phyloP scores from a whole-genome alignment of 2,888 invertebrate genomes.

The Drosophila peninsularis region DNA sequence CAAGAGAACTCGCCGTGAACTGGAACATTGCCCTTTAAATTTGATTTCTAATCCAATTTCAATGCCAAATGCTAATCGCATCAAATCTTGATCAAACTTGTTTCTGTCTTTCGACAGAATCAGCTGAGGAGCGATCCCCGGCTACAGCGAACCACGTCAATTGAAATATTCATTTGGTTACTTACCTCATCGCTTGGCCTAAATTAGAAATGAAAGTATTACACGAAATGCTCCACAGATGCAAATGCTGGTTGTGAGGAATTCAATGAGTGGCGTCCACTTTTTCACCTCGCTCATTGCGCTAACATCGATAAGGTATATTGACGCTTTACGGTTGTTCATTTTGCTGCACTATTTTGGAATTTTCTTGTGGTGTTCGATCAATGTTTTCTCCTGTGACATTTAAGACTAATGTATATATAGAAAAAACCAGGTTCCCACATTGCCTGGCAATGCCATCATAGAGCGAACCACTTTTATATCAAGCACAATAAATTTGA shows the following conservation, averaged over 20 bases:
- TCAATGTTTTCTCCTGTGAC: slow-evolving; percentile 13
- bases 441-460: not conserved
- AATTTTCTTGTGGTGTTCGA: not conserved
- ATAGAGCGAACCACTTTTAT: not conserved
- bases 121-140: slow-evolving; percentile 10
- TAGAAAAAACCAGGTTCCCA: not conserved
- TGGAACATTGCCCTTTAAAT: slow-evolving; percentile 16
- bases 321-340: not conserved
- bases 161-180: not conserved
- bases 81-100: slow-evolving; percentile 15
- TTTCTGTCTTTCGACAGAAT: slow-evolving; percentile 11
- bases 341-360: not conserved
- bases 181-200: not conserved
- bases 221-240: slow-evolving; percentile 27
- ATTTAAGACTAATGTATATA: slow-evolving; percentile 8
- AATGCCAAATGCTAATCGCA: slow-evolving; percentile 48
- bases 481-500: not conserved
- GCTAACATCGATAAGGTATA: not conserved
- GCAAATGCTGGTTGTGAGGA: slow-evolving; percentile 8
- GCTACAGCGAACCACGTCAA: slow-evolving; percentile 4
- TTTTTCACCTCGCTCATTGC: slow-evolving; percentile 28
- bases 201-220: not conserved
- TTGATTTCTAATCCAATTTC: slow-evolving; percentile 35
- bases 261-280: slow-evolving; percentile 41
- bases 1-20: slow-evolving; percentile 51